These are phyloP conservation scores for Pseudopleuronectes americanus DNA, from an alignment of 2,797 vertebrate genomes.

Conservation along the genomic window DNA sequence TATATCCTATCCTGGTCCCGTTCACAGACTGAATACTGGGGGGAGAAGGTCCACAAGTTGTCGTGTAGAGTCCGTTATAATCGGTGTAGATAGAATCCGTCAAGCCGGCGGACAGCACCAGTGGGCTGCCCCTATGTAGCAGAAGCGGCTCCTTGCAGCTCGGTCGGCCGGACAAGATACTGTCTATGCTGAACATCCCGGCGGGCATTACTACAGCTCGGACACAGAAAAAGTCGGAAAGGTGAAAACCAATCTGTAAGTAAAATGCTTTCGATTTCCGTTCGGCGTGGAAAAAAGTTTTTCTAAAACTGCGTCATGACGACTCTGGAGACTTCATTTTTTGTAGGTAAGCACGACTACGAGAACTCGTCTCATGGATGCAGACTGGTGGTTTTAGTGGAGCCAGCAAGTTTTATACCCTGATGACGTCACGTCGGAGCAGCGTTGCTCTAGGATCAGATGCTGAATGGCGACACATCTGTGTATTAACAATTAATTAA, in stretches of 20 bases:
- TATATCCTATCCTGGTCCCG: constrained; percentile 91
- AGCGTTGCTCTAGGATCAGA: constrained; percentile 74
- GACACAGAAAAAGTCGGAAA: background rate
- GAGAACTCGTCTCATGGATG: constrained; percentile 15
- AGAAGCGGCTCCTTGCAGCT: constrained; percentile 94
- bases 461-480: constrained; percentile 76
- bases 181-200: constrained; percentile 99
- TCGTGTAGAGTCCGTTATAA: constrained; percentile 91
- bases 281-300: constrained; percentile 14
- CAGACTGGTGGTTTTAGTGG: constrained; percentile 51
- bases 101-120: constrained; percentile 89
- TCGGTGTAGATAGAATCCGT: constrained; percentile 91
- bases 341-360: constrained; percentile 25
- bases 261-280: constrained; percentile 14
- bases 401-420: constrained; percentile 88
- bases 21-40: constrained; percentile 85
- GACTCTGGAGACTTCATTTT: constrained; percentile 15
- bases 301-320: constrained; percentile 72
- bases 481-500: constrained; percentile 95
- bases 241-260: constrained; percentile 24
- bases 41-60: constrained; percentile 85
- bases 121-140: constrained; percentile 87
- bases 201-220: constrained; percentile 88
- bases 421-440: constrained; percentile 91
- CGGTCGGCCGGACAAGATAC: constrained; percentile 94